Base-by-base conservation (phyloP, 2,888 invertebrate genomes). In the Sialis fuliginosa region DNA sequence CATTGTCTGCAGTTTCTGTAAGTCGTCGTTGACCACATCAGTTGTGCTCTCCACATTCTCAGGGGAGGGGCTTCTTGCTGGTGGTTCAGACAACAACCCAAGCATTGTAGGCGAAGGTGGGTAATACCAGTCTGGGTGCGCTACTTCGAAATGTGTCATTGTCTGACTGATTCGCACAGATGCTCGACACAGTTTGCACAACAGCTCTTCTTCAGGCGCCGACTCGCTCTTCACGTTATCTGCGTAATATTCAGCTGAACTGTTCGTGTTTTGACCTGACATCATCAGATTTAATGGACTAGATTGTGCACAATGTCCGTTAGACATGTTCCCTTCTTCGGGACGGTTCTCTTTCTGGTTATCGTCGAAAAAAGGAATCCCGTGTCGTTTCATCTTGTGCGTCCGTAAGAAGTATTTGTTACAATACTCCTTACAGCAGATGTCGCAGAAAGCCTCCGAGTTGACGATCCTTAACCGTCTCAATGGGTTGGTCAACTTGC, bases 371-470 rank as follows among this genome's bases (percentile, higher is more conserved):
- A 77, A 66, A 51, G 72, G 74, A 34, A 92, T 81, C 1, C 92
- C 92, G 63, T 96, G 95, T n/a, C 87, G 77, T 62, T 91, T 87
- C 68, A 87, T 81, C 59, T 92, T 89, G 65, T 96, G 96, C 43
- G 89, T 88, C 46, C 88, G 74, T 40, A 96, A 70, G 60, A 92
- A 92, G 61, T 91, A 91, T 63, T 90, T 90, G 62, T 90, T 92
- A 62, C 87, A 89, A 61, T 91, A 91, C 62, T 91, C 90, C 61
- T 90, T 89, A 65, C 87, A 85, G 63, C 92, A 92, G 49, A 91
- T 77, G 63, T 91, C 89, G 64, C 92, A 92, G 63, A 88, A 91
- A n/a, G 89, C 88, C 58, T 91, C 89, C 1, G 84, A 82, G 63
- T 85, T 84, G 56, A 81, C 74, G 33, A 89, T 85, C 35, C 89